Base-by-base conservation (phyloP, 1,140 invertebrate genomes). In the Ips nitidus region DNA sequence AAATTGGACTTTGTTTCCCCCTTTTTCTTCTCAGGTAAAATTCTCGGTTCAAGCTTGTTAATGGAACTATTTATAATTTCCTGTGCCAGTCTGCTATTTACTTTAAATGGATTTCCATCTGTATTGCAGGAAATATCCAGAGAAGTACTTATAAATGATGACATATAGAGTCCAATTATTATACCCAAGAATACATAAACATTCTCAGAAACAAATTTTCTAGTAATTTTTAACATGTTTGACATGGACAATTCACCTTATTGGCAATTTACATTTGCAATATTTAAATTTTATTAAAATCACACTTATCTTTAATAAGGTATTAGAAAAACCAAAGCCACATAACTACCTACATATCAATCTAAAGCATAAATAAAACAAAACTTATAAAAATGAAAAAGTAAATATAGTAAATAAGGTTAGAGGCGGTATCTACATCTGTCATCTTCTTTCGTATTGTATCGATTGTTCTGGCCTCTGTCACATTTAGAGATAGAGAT, bases 1-100 rank as follows among this genome's bases (percentile, higher is more conserved):
- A 93, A 76, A 71, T 77, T 75, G 1, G 67, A 53, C 55, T 76
- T 77, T 1, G 62, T 66, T 40, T 70, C 60, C 6, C 50, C 69
- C 42, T 42, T 74, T 2, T 70, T 38, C 63, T 76, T 76, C 45
- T 73, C 73, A 37, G 72, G 62, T 36, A 67, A 42, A 57, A 71
- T 64, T 52, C 66, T 71, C 36, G 69, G 65, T 4, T 61, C 63
- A 1, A 71, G 62, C 36, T 67, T 71, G 41, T 74, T 71, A 36
- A 71, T 64, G 7, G 70, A 70, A 36, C 67, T 71, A 57, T 73
- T 74, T 38, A 71, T 72, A 37, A 70, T 73, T 71, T 73, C 68
- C 65, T 72, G 68, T 43, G 63, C 73, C 42, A 66, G 67, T 53
- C 42, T 43, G 36, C 64, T 66, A 38, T 65, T 45, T 22, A 69